These are phyloP conservation scores for Eupithecia subumbrata DNA, from an alignment of 2,888 invertebrate species.

Conservation along the genomic window DNA sequence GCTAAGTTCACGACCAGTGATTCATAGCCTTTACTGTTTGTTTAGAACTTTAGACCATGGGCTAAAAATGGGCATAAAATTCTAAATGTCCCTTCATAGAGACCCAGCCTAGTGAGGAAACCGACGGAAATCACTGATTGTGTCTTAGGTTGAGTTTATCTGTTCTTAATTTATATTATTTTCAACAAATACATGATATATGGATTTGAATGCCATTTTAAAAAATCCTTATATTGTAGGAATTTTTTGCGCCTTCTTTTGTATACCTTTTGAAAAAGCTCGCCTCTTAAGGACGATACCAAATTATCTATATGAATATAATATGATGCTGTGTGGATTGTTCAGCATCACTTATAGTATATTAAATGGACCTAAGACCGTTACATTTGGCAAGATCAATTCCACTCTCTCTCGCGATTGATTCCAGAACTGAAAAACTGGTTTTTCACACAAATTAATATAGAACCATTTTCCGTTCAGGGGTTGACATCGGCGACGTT, in stretches of 20 bases:
- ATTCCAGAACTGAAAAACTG: no score
- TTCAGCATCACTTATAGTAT: no score
- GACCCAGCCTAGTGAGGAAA: no score
- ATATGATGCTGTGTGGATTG: no score
- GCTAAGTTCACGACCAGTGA: conserved; percentile 24
- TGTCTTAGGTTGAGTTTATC: no score
- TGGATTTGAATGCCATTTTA: no score
- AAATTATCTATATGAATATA: not conserved
- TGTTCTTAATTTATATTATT: not conserved
- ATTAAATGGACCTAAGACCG: no score
- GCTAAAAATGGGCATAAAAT: not conserved
- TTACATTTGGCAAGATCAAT: not conserved
- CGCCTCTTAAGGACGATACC: not conserved
- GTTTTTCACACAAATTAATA: no score
- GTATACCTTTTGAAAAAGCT: not conserved
- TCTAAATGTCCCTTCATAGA: not conserved
- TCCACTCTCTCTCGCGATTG: not conserved
- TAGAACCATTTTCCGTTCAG: not conserved
- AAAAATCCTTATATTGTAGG: no score
- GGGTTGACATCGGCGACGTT: not conserved
- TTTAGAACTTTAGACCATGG: not conserved
- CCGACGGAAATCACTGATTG: no score
- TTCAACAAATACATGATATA: no score
- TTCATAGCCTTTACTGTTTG: conserved; percentile 13
- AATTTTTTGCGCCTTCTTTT: no score